Conservation (phyloP, 64 coral and sea anemone species). For the Exaiptasia diaphana region DNA sequence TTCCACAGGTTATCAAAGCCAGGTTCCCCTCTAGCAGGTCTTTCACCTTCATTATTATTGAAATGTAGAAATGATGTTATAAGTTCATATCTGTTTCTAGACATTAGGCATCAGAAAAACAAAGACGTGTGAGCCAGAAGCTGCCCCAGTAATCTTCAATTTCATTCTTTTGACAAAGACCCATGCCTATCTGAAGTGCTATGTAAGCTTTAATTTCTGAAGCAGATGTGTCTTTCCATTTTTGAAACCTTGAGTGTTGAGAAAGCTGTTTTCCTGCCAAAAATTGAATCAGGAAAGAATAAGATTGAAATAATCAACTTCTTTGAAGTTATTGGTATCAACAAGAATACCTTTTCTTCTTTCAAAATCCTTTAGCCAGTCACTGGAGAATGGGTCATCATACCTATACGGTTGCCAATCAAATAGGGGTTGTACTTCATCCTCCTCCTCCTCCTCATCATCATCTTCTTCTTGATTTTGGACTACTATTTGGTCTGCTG, state of each 20-base stretch:
- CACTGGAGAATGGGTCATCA: background rate
- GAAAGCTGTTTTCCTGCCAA: background rate
- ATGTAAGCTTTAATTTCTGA: slow-evolving; percentile 9
- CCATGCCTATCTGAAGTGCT: slow-evolving; percentile 29
- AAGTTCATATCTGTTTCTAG: slow-evolving; percentile 13
- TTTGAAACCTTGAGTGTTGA: background rate
- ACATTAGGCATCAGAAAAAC: background rate
- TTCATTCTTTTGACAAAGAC: slow-evolving; percentile 26
- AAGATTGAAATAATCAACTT: background rate
- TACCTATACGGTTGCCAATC: too few relatives aligned
- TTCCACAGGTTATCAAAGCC: slow-evolving; percentile 15
- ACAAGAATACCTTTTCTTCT: background rate
- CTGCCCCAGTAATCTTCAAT: slow-evolving; percentile 31
- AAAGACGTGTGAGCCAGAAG: background rate
- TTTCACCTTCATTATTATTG: background rate
- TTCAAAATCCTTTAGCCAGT: background rate
- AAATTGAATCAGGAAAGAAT: background rate
- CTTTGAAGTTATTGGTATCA: background rate
- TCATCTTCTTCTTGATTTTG: background rate
- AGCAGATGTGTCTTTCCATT: slow-evolving; percentile 22
- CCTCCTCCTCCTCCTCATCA: background rate
- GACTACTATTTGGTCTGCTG: background rate
- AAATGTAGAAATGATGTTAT: slow-evolving; percentile 20
- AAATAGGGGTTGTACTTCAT: too few relatives aligned
- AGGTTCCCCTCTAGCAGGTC: background rate